These are phyloP conservation scores for Parthenolecanium corni DNA, from an alignment of 2,888 invertebrate species.

Conservation along the genomic window DNA sequence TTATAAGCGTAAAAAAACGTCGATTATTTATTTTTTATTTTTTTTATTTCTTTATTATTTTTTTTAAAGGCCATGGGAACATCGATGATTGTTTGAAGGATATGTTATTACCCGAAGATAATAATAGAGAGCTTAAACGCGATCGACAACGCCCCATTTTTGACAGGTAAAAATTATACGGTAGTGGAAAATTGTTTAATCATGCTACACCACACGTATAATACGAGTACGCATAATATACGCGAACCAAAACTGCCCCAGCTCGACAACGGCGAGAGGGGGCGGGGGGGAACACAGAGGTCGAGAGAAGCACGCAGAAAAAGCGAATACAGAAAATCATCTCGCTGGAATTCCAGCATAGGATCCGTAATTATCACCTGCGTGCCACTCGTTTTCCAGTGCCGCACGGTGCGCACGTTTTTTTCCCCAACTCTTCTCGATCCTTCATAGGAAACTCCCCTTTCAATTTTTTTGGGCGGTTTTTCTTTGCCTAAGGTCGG, in stretches of 20 bases:
- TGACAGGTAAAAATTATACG: slow-evolving; percentile 28
- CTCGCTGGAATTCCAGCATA: too few relatives aligned
- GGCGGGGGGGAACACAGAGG: background rate
- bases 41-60: too few relatives aligned
- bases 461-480: too few relatives aligned
- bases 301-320: background rate
- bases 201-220: slow-evolving; percentile 12
- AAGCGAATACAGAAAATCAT: too few relatives aligned
- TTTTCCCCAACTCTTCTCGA: too few relatives aligned
- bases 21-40: too few relatives aligned
- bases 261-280: background rate
- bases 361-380: too few relatives aligned
- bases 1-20: too few relatives aligned
- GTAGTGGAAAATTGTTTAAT: slow-evolving; percentile 28
- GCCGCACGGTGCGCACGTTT: too few relatives aligned
- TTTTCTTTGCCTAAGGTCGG: too few relatives aligned
- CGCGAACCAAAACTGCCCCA: background rate
- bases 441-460: too few relatives aligned
- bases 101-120: slow-evolving; percentile 17
- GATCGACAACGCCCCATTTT: slow-evolving; percentile 24
- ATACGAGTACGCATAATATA: background rate
- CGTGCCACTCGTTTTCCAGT: too few relatives aligned
- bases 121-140: slow-evolving; percentile 26
- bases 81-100: slow-evolving; percentile 20
- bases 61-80: slow-evolving; percentile 1